Evolutionary conservation across 2,113 vertebrate species (phyloP).

Genomic region (Pelmatolapia mariae): DNA sequence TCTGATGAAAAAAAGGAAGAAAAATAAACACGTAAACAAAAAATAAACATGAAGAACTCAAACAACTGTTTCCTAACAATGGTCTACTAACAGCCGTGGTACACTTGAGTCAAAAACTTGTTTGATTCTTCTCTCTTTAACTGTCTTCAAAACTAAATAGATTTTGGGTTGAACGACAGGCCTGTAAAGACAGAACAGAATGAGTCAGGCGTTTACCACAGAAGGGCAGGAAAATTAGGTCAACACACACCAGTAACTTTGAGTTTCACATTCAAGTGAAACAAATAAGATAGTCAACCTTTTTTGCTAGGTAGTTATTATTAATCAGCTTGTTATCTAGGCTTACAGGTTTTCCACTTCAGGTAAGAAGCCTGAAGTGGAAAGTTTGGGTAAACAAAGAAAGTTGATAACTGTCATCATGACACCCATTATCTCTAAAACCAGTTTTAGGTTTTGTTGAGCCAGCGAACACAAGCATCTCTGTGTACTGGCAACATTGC

Average conservation of each 20-base stretch:
- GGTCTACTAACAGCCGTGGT: not conserved
- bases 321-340: not conserved
- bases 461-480: not conserved
- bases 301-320: not conserved
- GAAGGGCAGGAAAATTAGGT: not conserved
- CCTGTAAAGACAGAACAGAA: not conserved
- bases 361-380: not conserved
- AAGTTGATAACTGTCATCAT: not conserved
- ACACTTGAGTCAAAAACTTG: not conserved
- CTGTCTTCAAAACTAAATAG: not conserved
- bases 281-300: not conserved
- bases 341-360: not conserved
- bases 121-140: not conserved
- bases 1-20: slow-evolving; percentile 64
- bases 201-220: not conserved
- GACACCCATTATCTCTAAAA: not conserved
- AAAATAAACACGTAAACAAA: not conserved
- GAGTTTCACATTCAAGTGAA: not conserved
- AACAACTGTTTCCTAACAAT: not conserved
- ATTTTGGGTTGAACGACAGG: not conserved
- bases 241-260: not conserved
- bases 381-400: not conserved
- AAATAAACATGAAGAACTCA: not conserved
- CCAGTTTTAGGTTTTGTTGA: not conserved
- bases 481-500: not conserved